Evolutionary conservation across 2,888 invertebrate species (phyloP), one percentile per base, ranked within the genome.

Genomic region (Portevinia maculata): DNA sequence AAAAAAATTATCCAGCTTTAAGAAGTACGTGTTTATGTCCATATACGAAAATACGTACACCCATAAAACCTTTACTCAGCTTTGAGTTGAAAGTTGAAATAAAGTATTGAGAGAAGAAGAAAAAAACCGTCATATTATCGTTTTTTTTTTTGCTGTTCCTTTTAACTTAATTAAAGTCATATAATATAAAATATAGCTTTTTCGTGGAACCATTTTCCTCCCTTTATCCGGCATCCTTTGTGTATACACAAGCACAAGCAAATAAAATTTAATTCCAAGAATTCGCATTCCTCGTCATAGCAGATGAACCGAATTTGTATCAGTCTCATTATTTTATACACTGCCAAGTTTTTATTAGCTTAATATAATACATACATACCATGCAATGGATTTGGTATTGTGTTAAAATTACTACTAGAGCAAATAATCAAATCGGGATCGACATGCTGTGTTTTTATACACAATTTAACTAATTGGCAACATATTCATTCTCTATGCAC

Each of bases 141-240:
- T 79, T 50, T 70, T 73, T 73, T 79, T 67, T 79, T 73, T 65
- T 67, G 55, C 48, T 67, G 46, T 79, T 73, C 79, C 79, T 79
- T 79, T 79, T 79, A 79, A 79, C 74, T 79, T 79, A 79, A 79
- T 79, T 79, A 79, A 79, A 79, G 73, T 67, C 79, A 79, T 79
- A 79, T 73, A 79, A 79, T 67, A 79, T 79, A 79, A 79, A 74
- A 79, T 79, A 79, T 79, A 60, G 79, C 79, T 62, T 79, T 65
- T 74, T 79, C 79, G 74, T 73, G 67, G 24, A 74, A 74, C 50
- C 67, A 74, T 60, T 73, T 71, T 39, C 73, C 73, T 48, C 46
- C 67, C 60, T 53, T 67, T 73, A 65, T 53, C 30, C 53, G 46
- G 32, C 28, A 46, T 73, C 52, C 59, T 73, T 79, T 50, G 37